These are phyloP conservation scores for Philonicus albiceps DNA, from an alignment of 2,888 invertebrate genomes.

Conservation along the genomic window DNA sequence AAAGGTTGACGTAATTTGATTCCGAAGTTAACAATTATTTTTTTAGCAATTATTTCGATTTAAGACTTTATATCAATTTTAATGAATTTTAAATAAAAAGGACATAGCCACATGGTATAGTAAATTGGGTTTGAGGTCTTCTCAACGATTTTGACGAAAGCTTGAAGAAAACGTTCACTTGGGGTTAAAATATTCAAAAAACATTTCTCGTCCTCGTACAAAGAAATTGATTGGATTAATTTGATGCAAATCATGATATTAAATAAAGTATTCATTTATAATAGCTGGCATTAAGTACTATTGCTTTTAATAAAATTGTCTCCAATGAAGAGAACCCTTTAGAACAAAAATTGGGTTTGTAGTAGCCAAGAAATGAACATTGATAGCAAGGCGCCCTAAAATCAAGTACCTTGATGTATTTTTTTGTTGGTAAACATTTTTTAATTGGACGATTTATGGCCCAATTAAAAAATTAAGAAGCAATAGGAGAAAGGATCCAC, in stretches of 20 bases:
- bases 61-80: no score
- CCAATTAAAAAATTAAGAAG: slow-evolving; percentile 20
- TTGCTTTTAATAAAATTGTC: not conserved
- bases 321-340: not conserved
- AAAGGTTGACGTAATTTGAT: not conserved
- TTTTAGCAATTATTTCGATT: no score
- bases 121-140: no score
- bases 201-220: no score
- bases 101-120: no score
- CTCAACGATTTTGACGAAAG: no score
- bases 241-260: not conserved
- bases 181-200: no score
- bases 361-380: not conserved
- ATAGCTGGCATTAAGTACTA: not conserved
- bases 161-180: no score
- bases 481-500: not conserved
- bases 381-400: not conserved
- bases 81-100: no score
- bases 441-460: slow-evolving; percentile 24
- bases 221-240: not conserved
- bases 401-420: slow-evolving; percentile 19
- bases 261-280: not conserved
- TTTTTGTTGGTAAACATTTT: not conserved
- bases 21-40: not conserved
- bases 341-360: not conserved